Evolutionary conservation across 2,797 vertebrate genomes (phyloP).

Genomic region (Alca torda): DNA sequence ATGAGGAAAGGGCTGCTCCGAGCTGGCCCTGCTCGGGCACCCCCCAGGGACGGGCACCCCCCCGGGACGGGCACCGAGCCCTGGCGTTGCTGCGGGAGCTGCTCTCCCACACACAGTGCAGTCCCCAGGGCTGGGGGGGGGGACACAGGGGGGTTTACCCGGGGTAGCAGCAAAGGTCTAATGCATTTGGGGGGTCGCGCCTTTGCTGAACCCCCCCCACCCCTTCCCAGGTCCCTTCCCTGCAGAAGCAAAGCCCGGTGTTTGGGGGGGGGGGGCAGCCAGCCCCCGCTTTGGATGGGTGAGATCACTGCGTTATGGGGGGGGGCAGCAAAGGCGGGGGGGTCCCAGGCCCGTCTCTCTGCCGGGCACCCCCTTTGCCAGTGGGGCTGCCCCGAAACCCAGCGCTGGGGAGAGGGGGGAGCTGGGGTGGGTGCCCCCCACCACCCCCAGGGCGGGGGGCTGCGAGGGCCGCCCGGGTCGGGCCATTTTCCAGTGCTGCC

Average conservation of each 20-base stretch:
- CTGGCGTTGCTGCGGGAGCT: background rate
- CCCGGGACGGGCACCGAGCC: background rate
- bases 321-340: background rate
- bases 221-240: background rate
- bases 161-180: background rate
- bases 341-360: background rate
- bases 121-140: background rate
- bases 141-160: background rate
- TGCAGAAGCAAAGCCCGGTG: background rate
- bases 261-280: background rate
- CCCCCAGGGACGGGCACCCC: background rate
- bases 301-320: background rate
- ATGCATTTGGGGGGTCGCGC: background rate
- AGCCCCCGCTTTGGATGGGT: background rate
- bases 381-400: background rate
- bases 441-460: background rate
- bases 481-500: conserved; percentile 60
- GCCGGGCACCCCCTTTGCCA: background rate
- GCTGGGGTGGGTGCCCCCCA: background rate
- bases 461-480: background rate
- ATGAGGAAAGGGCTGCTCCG: background rate
- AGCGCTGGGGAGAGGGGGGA: background rate
- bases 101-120: background rate
- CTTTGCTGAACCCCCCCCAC: background rate
- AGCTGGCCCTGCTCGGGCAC: background rate